phyloP scores from a whole-genome alignment of 2,888 invertebrate species.

The Aspidiotus rigidus region DNA sequence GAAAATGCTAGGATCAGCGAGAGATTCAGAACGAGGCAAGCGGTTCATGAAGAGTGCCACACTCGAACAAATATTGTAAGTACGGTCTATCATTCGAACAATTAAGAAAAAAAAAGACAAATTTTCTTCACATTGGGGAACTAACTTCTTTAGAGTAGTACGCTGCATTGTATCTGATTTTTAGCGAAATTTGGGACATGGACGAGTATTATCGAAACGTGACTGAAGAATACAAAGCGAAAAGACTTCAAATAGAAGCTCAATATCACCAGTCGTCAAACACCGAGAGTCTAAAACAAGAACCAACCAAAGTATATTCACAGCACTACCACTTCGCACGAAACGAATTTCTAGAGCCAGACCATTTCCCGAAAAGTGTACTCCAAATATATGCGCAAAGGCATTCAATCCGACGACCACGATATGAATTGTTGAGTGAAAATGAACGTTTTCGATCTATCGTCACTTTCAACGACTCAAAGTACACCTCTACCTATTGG shows the following conservation, averaged over 20 bases:
- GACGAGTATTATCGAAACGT: constrained; percentile 64
- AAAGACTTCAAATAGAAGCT: constrained; percentile 62
- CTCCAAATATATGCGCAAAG: too few relatives aligned
- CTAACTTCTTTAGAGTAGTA: constrained; percentile 18
- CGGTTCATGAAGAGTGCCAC: constrained; percentile 75
- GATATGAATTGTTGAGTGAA: constrained; percentile 45
- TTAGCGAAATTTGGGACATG: constrained; percentile 70
- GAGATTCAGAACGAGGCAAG: constrained; percentile 74
- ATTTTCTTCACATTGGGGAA: too few relatives aligned
- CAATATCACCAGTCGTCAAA: neutral
- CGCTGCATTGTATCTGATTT: constrained; percentile 40
- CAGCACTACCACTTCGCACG: too few relatives aligned
- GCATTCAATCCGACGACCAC: too few relatives aligned
- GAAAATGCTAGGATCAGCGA: constrained; percentile 81
- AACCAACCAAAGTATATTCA: too few relatives aligned
- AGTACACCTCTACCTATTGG: constrained; percentile 76
- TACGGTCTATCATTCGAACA: constrained; percentile 10
- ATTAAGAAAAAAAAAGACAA: too few relatives aligned
- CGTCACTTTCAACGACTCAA: constrained; percentile 61
- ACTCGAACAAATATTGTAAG: constrained; percentile 78
- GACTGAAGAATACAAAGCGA: constrained; percentile 56
- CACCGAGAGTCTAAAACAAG: too few relatives aligned
- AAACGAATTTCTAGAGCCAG: too few relatives aligned
- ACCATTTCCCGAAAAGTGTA: too few relatives aligned
- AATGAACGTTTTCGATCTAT: constrained; percentile 75